Conservation (phyloP, 2,113 vertebrate genomes). For the Entomyzon cyanotis region DNA sequence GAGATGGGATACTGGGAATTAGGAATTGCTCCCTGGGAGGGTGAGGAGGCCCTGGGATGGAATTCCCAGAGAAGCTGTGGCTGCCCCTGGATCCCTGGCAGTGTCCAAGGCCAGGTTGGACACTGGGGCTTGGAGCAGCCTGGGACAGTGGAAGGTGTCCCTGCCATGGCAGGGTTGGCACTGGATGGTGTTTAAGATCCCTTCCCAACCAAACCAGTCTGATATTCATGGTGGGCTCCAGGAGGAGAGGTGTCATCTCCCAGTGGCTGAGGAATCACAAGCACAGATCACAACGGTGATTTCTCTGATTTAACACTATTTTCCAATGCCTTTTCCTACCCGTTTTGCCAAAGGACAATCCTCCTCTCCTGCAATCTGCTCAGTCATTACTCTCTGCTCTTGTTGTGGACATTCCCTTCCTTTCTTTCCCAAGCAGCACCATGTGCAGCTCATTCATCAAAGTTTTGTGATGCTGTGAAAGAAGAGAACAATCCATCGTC, state of each 20-base stretch:
- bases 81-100: not conserved
- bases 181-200: fast-evolving
- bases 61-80: not conserved
- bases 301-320: not conserved
- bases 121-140: not conserved
- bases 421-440: not conserved
- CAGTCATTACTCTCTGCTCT: not conserved
- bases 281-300: not conserved
- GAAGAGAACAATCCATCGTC: not conserved
- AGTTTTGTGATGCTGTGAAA: not conserved
- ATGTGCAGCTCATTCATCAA: not conserved
- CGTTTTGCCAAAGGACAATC: not conserved
- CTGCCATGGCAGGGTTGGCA: not conserved
- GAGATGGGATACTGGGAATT: not conserved
- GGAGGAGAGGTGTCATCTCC: not conserved
- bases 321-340: not conserved
- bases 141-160: not conserved
- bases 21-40: not conserved
- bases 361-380: not conserved
- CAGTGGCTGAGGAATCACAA: not conserved
- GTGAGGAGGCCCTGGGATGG: not conserved
- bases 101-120: not conserved
- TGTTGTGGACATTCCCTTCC: not conserved
- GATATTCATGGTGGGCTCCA: not conserved
- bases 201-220: fast-evolving